Evolutionary conservation across 1,140 invertebrate species (phyloP).

Genomic region (Microplitis mediator): DNA sequence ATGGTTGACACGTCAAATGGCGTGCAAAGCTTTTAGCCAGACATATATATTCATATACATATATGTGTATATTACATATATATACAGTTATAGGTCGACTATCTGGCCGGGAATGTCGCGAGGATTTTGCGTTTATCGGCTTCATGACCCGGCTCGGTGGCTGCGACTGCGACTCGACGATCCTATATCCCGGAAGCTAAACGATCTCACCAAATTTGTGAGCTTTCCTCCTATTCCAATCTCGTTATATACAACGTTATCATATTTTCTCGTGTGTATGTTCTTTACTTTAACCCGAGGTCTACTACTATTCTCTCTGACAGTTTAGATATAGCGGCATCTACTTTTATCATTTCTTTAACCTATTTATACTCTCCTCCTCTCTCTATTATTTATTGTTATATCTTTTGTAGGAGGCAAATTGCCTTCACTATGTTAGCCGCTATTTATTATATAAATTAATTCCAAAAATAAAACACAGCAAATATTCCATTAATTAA

Average conservation of each 20-base stretch:
- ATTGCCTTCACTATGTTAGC: no score
- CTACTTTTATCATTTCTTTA: no score
- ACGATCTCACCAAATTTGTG: slow-evolving; percentile 4
- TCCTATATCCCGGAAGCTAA: neutral
- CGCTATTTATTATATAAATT: no score
- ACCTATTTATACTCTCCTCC: no score
- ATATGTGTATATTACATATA: neutral
- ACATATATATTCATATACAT: neutral
- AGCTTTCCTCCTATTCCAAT: neutral
- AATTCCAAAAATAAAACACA: no score
- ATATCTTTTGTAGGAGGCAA: no score
- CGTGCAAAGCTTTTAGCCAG: slow-evolving; percentile 38
- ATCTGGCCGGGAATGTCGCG: slow-evolving; percentile 22
- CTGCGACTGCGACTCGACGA: neutral
- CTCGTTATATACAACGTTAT: slow-evolving; percentile 6
- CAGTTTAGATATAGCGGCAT: neutral
- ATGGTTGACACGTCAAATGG: slow-evolving; percentile 36
- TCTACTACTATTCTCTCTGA: neutral
- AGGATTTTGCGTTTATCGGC: slow-evolving; percentile 30
- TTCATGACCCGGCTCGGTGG: slow-evolving; percentile 1
- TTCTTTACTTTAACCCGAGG: neutral
- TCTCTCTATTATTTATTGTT: no score
- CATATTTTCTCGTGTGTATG: neutral
- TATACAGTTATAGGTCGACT: neutral
- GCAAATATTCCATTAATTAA: no score